phyloP scores from a whole-genome alignment of 2,113 vertebrate species.

The Phoxinus phoxinus region DNA sequence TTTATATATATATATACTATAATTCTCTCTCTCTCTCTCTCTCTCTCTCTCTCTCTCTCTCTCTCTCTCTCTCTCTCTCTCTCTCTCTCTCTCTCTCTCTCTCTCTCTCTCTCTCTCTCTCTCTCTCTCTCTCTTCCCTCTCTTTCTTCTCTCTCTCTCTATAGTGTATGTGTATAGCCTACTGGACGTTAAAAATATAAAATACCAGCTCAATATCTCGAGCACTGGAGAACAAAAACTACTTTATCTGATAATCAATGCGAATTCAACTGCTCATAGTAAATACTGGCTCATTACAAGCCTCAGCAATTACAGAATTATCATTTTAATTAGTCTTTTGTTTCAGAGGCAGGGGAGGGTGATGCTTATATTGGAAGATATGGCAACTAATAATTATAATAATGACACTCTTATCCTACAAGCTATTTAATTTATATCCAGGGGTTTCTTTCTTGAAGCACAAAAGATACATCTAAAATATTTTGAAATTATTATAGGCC shows the following conservation, averaged over 20 bases:
- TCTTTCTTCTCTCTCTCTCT: no score
- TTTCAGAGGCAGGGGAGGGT: constrained; percentile 30
- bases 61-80: no score
- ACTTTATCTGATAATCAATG: constrained; percentile 16
- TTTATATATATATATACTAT: not conserved
- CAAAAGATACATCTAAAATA: not conserved
- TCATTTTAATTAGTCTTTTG: constrained; percentile 59
- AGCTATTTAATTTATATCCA: not conserved
- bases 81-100: no score
- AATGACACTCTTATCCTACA: not conserved
- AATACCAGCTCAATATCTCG: not conserved
- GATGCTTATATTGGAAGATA: constrained; percentile 17
- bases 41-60: no score
- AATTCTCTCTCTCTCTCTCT: no score
- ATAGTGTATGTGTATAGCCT: no score
- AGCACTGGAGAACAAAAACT: not conserved
- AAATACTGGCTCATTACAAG: constrained; percentile 17
- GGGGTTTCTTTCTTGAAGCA: not conserved
- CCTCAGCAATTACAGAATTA: constrained; percentile 39
- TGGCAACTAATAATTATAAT: not conserved
- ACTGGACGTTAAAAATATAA: not conserved
- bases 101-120: no score
- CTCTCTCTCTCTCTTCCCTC: no score
- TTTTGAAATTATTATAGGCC: no score
- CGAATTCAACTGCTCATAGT: constrained; percentile 27